phyloP scores from a whole-genome alignment of 2,113 vertebrate genomes.

The Toxotes jaculatrix region DNA sequence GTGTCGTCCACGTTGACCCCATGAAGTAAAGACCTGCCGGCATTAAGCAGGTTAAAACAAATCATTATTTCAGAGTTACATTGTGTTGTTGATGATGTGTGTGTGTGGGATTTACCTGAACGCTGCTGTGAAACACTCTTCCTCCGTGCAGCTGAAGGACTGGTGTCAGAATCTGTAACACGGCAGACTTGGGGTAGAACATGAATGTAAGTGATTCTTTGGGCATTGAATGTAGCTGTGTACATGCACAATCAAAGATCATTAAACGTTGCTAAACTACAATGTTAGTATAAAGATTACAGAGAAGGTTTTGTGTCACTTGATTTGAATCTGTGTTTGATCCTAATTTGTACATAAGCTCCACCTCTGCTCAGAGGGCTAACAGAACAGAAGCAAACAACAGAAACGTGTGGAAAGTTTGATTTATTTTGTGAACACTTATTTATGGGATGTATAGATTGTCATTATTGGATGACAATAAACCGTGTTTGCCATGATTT shows the following conservation, averaged over 20 bases:
- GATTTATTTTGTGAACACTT: slow-evolving; percentile 74
- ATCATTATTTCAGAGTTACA: too few species aligned
- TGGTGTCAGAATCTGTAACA: not conserved
- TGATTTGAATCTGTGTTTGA: not conserved
- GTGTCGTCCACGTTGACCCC: not conserved
- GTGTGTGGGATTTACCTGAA: slow-evolving; percentile 2
- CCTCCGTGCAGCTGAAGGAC: not conserved
- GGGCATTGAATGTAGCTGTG: slow-evolving; percentile 48
- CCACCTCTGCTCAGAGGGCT: not conserved
- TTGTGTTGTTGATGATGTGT: not conserved
- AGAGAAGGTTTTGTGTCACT: not conserved
- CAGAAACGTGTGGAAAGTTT: slow-evolving; percentile 63
- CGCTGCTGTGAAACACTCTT: slow-evolving; percentile 5
- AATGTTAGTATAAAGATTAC: not conserved
- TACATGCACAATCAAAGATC: slow-evolving; percentile 42
- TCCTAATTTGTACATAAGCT: slow-evolving; percentile 27
- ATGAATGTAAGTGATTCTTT: slow-evolving; percentile 41
- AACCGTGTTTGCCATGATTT: slow-evolving; percentile 69
- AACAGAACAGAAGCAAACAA: slow-evolving; percentile 41
- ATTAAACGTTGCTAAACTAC: not conserved
- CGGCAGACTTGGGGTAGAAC: not conserved
- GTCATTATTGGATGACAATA: slow-evolving; percentile 67
- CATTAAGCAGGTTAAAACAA: not conserved
- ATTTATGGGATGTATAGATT: slow-evolving; percentile 76
- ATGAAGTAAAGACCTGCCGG: not conserved